A percentile compares a stretch with the other conserved stretches of the same genome.
Conservation (phyloP, 2,797 vertebrate genomes). For the Macroramphosus scolopax region DNA sequence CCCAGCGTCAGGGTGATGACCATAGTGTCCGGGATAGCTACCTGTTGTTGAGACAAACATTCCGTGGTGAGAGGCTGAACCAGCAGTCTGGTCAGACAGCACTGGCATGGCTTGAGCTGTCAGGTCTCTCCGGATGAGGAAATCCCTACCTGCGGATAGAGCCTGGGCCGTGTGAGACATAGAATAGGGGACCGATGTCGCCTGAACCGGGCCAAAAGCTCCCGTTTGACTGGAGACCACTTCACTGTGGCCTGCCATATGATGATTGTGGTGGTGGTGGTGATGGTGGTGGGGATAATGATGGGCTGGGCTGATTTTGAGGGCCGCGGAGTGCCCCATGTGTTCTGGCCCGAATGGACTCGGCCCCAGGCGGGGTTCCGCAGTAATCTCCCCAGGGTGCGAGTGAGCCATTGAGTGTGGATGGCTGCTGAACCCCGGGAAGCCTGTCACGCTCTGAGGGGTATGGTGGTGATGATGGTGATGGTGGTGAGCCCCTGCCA, state of each 20-base stretch:
- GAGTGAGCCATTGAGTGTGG: conserved; percentile 85
- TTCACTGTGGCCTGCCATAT: conserved; percentile 90
- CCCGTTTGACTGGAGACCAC: conserved; percentile 91
- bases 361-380: conserved; percentile 87
- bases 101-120: conserved; percentile 88
- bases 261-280: conserved; percentile 86
- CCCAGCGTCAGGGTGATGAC: conserved; percentile 89
- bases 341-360: conserved; percentile 90
- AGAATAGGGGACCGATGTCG: conserved; percentile 81
- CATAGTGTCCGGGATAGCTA: conserved; percentile 95
- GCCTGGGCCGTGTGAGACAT: conserved; percentile 84
- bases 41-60: conserved; percentile 99
- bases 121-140: conserved; percentile 87
- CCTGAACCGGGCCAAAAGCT: conserved; percentile 87
- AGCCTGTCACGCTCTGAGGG: conserved; percentile 92
- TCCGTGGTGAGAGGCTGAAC: conserved; percentile 91
- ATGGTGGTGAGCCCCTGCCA: conserved; percentile 86
- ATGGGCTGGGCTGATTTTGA: conserved; percentile 92
- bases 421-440: conserved; percentile 87
- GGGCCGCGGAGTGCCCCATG: conserved; percentile 90
- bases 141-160: conserved; percentile 90
- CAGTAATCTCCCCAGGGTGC: conserved; percentile 86
- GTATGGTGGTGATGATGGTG: conserved; percentile 87
- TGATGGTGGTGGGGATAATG: conserved; percentile 87
- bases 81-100: conserved; percentile 83